Conservation (phyloP, 2,113 vertebrate genomes). For the Panthera uncia region DNA sequence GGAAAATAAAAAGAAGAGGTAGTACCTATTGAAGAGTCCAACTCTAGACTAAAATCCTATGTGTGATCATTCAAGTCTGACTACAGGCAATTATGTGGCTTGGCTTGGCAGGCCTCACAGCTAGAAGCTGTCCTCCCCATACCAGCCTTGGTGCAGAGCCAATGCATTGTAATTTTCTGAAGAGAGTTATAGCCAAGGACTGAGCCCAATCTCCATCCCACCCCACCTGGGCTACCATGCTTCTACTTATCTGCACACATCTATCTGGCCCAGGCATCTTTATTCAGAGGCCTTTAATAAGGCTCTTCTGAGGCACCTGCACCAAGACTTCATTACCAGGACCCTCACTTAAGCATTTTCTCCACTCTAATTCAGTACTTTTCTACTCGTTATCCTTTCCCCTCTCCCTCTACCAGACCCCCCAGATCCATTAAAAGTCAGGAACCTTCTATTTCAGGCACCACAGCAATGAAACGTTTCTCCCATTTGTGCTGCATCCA, state of each 20-base stretch:
- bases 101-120: not conserved
- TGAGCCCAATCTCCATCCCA: not conserved
- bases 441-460: not conserved
- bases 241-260: not conserved
- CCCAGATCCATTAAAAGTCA: not conserved
- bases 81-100: not conserved
- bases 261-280: not conserved
- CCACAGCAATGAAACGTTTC: not conserved
- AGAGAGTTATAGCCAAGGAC: not conserved
- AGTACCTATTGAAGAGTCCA: not conserved
- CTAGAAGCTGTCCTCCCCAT: not conserved
- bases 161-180: not conserved
- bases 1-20: not conserved
- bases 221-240: not conserved
- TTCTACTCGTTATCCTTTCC: not conserved
- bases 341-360: not conserved
- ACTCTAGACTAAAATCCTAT: not conserved
- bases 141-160: not conserved
- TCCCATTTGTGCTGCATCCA: no score
- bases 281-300: not conserved
- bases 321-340: not conserved
- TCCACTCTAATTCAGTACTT: not conserved
- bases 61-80: not conserved
- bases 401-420: not conserved
- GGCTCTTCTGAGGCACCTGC: not conserved